Base-by-base conservation (phyloP, 2,113 vertebrate species). In the Psettodes erumei region DNA sequence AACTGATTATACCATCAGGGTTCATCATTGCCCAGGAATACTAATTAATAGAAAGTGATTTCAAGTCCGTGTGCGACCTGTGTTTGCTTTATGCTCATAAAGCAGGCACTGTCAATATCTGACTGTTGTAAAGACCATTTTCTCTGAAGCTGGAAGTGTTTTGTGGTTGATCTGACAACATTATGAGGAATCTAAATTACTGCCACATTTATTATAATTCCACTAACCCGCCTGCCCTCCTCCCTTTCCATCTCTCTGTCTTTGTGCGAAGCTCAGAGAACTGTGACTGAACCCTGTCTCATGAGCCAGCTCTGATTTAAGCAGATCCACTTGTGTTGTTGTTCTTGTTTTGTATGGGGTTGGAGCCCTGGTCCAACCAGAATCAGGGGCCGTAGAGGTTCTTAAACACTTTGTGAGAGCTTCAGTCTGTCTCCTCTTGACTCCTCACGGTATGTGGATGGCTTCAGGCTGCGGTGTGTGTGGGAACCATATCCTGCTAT, bases 121-220 rank as follows among this genome's bases (percentile, higher is more conserved):
- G 59, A 69, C 33, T 55, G 35, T 27, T 78, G 23, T 68, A 53
- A 69, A 77, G 11, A 62, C 4, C 32, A 12, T 33, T 59, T 73
- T 83, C n/a, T 60, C 59, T 66, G 13, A 75, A 78, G 67, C 70
- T 87, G 83, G 85, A 88, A 86, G 59, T 86, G 73, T 79, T 88
- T 90, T 85, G 85, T 35, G 86, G 83, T 43, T n/a, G 33, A 71
- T 86, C 80, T 71, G 84, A 89, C 76, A 88, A 88, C 77, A 85
- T 77, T 82, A 88, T 72, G 75, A 91, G 80, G 80, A 86, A 84
- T 86, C 76, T 61, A 85, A 89, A 89, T 91, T 51, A 77, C 77
- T 89, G 73, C 84, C 88, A 90, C 71, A 89, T 89, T 90, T 67
- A 84, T 88, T 65, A 76, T 86, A 77, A 85, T 82, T 65, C 60